Evolutionary conservation across 1,140 invertebrate genomes (phyloP), one percentile per base, ranked within the genome.

Genomic region (Hylyphantes graminicola): DNA sequence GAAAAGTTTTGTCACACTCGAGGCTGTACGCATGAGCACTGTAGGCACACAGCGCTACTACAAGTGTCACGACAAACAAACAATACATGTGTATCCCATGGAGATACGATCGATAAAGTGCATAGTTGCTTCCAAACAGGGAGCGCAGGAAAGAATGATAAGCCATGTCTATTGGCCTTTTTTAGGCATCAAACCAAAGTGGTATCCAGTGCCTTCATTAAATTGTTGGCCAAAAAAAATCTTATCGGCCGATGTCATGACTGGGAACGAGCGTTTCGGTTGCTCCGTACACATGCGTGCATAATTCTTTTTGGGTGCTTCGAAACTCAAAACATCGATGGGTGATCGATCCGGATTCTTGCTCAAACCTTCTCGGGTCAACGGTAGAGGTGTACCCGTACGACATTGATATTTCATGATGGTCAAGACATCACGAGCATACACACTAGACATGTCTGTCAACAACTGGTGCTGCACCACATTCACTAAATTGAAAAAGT

Each of bases 151-250:
- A 35, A 35, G 35, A 35, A 35, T 35, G 35, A 35, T 35, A 35
- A 2, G 35, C 35, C 35, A 35, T 35, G 35, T 5, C 35, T 35
- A 35, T 35, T 35, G 35, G 35, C 35, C 35, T 35, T 35, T 35
- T 35, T 35, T 35, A 35, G 35, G 35, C 35, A 35, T 35, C 57
- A 61, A 61, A 15, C 57, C 13, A 61, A 10, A 13, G 3, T 61
- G 21, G 12, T 73, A 73, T 12, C 65, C 65, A 6, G 77, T 72
- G 17, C 78, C 78, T 72, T 80, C 78, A 11, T 59, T 70, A 70
- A 70, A 70, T 61, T 80, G 78, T 51, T 80, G 65, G 2, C 78
- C 78, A 19, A 80, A 80, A 80, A 80, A 80, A 48, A 80, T 80
- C 53, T 70, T 80, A 61, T 80, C 78, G 7, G 67, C 15, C 7